phyloP scores from a whole-genome alignment of 2,797 vertebrate genomes.

The Poeciliopsis presidionis region DNA sequence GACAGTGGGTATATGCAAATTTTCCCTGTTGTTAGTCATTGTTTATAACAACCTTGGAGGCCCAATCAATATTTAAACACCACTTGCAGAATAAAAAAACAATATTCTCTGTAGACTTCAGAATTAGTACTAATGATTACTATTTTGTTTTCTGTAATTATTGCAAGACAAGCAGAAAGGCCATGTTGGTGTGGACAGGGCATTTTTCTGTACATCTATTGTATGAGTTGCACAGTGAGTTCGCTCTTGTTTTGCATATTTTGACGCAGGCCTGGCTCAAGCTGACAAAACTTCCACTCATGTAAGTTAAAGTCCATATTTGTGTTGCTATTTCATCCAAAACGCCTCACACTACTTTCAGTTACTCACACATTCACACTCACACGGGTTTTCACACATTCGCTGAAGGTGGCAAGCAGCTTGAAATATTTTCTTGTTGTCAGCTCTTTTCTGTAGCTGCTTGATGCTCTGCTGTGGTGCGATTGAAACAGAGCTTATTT shows the following conservation, averaged over 20 bases:
- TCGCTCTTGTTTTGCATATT: no score
- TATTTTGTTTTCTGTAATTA: no score
- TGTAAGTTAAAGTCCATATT: not conserved
- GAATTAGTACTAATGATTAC: no score
- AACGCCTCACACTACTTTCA: no score
- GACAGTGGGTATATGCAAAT: not conserved
- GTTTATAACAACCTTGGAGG: not conserved
- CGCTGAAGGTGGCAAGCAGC: not conserved
- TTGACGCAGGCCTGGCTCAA: not conserved
- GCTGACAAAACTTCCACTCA: not conserved
- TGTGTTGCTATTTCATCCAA: not conserved
- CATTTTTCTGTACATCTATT: not conserved
- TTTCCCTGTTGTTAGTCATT: not conserved
- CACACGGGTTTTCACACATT: no score
- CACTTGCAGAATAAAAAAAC: not conserved
- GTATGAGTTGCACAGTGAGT: not conserved
- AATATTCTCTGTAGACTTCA: not conserved
- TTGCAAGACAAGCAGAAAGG: not conserved
- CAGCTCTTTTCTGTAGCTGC: not conserved
- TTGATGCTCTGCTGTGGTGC: not conserved
- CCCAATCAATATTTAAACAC: not conserved
- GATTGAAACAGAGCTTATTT: not conserved
- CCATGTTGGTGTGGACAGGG: not conserved
- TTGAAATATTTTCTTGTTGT: not conserved
- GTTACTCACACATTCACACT: no score